Base-by-base conservation (phyloP, 2,888 invertebrate species). In the Pachymerium ferrugineum region DNA sequence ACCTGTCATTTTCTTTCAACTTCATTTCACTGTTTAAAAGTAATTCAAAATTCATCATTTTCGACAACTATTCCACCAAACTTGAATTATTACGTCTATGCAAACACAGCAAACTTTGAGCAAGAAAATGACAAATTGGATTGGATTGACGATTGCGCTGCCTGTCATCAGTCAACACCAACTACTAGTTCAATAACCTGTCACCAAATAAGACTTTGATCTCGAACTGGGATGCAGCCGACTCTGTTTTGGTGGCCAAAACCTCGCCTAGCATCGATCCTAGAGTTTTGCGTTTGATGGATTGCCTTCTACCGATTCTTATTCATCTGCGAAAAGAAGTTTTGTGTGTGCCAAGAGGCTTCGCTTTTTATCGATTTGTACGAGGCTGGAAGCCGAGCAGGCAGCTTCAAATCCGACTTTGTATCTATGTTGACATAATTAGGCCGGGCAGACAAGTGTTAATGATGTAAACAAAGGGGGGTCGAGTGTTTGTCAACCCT, bases 371-470 rank as follows among this genome's bases (percentile, higher is more conserved):
- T 54, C 47, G 47, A 54, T 54, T 54, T 22, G 1, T 10, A 54
- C 19, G n/a, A 38, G 47, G 47, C 19, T 54, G 47, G 22, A 54
- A 54, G 47, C 47, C 19, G 22, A 5, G 47, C 47, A 54, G 6
- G 19, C 47, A 54, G 19, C 47, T 54, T 54, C 47, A 54, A 54
- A 54, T 54, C 47, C 47, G 47, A 54, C 47, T 54, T 54, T 54
- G 47, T 54, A 54, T 54, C 47, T 22, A 16, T 54, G 47, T 54
- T 54, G 47, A 54, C 47, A 54, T 54, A 54, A 54, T 54, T 54
- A 54, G 47, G 47, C 47, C 47, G 47, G 47, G 47, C 47, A 54
- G 47, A 54, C 47, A 54, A 54, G 47, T 54, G 47, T 54, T 54
- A 54, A 54, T 54, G 47, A 54, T 54, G 47, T 54, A 54, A 54